These are phyloP conservation scores for Discoglossus pictus DNA, from an alignment of 2,797 vertebrate genomes.

Conservation along the genomic window DNA sequence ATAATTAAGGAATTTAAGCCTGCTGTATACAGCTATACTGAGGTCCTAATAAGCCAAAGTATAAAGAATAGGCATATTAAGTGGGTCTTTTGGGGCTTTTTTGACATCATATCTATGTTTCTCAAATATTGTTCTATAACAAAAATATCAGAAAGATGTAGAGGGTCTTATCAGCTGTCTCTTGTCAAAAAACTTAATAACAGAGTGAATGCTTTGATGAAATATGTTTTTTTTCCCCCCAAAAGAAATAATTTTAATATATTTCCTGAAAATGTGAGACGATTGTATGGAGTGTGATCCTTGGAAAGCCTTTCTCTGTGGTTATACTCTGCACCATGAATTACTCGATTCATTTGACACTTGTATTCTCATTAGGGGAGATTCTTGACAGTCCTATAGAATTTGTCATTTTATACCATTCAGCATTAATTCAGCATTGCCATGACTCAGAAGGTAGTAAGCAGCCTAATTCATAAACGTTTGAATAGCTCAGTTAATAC, in stretches of 20 bases:
- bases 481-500: conserved; percentile 53
- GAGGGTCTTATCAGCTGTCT: no score
- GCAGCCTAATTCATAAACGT: conserved; percentile 55
- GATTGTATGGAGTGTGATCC: not conserved
- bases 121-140: no score
- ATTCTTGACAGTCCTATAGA: conserved; percentile 47
- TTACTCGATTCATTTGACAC: conserved; percentile 51
- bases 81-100: no score
- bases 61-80: no score
- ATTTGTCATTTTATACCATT: conserved; percentile 62
- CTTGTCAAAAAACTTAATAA: no score
- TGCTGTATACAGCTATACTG: no score
- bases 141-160: no score
- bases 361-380: conserved; percentile 54
- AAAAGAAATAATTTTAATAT: conserved; percentile 57
- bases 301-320: conserved; percentile 1
- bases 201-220: no score
- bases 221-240: no score
- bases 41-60: no score
- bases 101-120: no score
- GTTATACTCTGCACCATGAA: conserved; percentile 5
- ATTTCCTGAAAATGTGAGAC: not conserved
- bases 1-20: no score
- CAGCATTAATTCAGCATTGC: conserved; percentile 52
- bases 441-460: conserved; percentile 52